A percentile compares a stretch with the other conserved stretches of the same genome.
phyloP scores from a whole-genome alignment of 2,113 vertebrate genomes.

The Scophthalmus maximus region DNA sequence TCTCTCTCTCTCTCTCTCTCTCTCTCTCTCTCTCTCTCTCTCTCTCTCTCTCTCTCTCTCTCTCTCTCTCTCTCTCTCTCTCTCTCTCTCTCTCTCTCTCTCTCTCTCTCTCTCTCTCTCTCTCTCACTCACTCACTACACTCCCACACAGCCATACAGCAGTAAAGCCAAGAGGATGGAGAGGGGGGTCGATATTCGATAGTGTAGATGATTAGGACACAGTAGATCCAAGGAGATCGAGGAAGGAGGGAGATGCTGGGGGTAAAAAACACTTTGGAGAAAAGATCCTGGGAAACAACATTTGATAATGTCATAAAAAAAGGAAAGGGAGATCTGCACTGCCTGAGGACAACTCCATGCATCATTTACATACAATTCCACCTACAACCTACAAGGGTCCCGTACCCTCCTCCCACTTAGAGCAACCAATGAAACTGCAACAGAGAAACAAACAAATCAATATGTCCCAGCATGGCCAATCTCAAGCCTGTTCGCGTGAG shows the following conservation, averaged over 20 bases:
- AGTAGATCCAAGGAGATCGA: no score
- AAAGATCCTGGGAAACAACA: no score
- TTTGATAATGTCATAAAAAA: no score
- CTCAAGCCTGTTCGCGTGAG: conserved; percentile 15
- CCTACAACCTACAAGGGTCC: conserved; percentile 1
- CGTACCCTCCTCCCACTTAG: background rate
- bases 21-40: conserved; percentile 38
- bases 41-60: conserved; percentile 69
- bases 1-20: conserved; percentile 10
- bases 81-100: conserved; percentile 21
- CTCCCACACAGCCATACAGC: conserved; percentile 59
- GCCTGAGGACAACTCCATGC: conserved; percentile 16
- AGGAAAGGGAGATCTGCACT: background rate
- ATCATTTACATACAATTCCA: conserved; percentile 43
- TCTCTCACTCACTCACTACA: conserved; percentile 43
- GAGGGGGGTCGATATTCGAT: no score
- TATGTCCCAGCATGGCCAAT: background rate
- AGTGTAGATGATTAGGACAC: no score
- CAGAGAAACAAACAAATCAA: conserved; percentile 30
- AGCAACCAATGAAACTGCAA: background rate
- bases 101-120: conserved; percentile 12
- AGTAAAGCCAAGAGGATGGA: conserved; percentile 8
- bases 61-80: conserved; percentile 39
- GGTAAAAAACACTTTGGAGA: conserved; percentile 34
- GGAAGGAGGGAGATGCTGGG: background rate